Percentiles rank a stretch among this genome's conserved stretches.
phyloP scores from a whole-genome alignment of 2,113 vertebrate genomes.

The Dasypus novemcinctus region DNA sequence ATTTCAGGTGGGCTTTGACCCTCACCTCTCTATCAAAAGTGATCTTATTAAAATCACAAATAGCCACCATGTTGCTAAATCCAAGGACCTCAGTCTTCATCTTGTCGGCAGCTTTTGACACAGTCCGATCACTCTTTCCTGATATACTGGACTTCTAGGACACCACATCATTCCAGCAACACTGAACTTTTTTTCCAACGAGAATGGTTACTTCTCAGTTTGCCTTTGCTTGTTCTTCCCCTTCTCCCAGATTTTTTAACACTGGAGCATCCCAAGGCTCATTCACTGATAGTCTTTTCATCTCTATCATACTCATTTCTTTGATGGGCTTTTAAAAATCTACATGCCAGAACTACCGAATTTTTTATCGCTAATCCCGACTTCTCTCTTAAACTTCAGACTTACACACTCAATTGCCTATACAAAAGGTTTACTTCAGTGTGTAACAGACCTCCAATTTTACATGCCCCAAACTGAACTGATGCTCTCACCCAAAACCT shows the following conservation, averaged over 20 bases:
- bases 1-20: not conserved
- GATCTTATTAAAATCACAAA: too few relatives aligned
- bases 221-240: slow-evolving; percentile 3
- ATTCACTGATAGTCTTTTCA: not conserved
- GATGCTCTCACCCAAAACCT: not conserved
- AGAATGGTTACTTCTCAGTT: not conserved
- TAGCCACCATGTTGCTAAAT: too few relatives aligned
- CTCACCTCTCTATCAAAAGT: too few relatives aligned
- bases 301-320: not conserved
- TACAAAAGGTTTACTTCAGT: not conserved
- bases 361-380: not conserved
- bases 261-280: not conserved
- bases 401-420: slow-evolving; percentile 13
- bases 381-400: too few relatives aligned
- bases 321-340: slow-evolving; percentile 6
- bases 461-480: not conserved
- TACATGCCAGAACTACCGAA: not conserved
- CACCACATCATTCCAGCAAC: not conserved
- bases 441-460: not conserved
- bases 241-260: slow-evolving; percentile 15
- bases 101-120: too few relatives aligned
- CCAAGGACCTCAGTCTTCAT: too few relatives aligned
- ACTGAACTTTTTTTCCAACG: not conserved
- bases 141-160: not conserved
- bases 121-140: too few relatives aligned